A percentile compares a stretch with the other conserved stretches of the same genome.
phyloP scores from a whole-genome alignment of 1,140 invertebrate genomes.

The Lepidostoma basale region DNA sequence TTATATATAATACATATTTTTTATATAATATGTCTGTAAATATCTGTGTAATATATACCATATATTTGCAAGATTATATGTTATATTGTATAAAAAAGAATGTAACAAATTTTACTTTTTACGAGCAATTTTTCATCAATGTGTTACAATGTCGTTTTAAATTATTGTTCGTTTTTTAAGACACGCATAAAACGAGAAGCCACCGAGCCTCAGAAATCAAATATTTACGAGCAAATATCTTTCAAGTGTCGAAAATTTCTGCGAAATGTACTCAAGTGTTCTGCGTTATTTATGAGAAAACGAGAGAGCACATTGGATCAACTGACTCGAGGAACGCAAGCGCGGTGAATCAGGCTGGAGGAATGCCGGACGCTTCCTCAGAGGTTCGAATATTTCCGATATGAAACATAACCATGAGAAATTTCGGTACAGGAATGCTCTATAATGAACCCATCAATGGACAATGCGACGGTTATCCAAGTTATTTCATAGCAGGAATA shows the following conservation, averaged over 20 bases:
- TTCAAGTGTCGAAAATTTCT: slow-evolving; percentile 1
- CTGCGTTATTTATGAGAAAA: slow-evolving; percentile 23
- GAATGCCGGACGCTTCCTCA: slow-evolving; percentile 29
- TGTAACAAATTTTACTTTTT: too few species aligned
- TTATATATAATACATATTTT: too few species aligned
- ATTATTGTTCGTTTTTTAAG: too few species aligned
- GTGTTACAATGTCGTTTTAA: too few species aligned
- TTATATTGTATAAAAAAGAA: too few species aligned
- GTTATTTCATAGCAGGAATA: too few species aligned
- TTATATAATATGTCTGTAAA: too few species aligned
- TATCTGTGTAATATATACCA: too few species aligned
- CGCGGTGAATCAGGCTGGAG: slow-evolving; percentile 20
- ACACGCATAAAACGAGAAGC: too few species aligned
- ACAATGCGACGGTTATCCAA: not conserved
- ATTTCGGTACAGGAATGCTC: not conserved
- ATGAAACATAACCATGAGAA: slow-evolving; percentile 16
- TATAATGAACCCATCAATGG: slow-evolving; percentile 10
- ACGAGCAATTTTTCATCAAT: too few species aligned
- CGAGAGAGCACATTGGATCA: not conserved
- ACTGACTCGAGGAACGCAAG: not conserved
- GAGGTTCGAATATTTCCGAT: slow-evolving; percentile 29
- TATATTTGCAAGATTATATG: too few species aligned
- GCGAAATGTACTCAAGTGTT: slow-evolving; percentile 27
- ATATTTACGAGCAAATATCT: slow-evolving; percentile 13
- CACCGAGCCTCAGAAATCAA: not conserved